Conservation (phyloP, 2,888 invertebrate species). For the Cancer borealis region DNA sequence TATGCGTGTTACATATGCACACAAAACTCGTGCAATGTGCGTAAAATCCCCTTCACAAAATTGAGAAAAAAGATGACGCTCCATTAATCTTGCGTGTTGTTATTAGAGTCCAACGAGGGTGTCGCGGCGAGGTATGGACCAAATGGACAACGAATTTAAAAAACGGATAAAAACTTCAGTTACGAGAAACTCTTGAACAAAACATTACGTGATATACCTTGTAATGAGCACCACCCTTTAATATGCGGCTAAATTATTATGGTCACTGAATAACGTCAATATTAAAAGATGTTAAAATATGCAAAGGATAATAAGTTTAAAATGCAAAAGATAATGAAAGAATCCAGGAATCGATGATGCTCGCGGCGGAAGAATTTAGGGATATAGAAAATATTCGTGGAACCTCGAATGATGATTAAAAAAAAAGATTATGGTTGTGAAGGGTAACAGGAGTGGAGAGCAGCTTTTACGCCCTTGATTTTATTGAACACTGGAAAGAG, state of each 20-base stretch:
- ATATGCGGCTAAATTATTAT: slow-evolving; percentile 6
- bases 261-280: neutral
- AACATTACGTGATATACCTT: neutral
- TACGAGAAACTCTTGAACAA: neutral
- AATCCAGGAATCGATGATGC: neutral
- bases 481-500: too few relatives aligned
- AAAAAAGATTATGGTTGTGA: neutral
- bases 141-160: too few relatives aligned
- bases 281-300: slow-evolving; percentile 18
- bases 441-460: too few relatives aligned
- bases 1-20: too few relatives aligned
- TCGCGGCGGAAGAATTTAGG: neutral
- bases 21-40: too few relatives aligned
- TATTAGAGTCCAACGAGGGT: too few relatives aligned
- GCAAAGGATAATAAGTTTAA: neutral
- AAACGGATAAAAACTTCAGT: too few relatives aligned
- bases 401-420: neutral
- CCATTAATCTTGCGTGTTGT: too few relatives aligned
- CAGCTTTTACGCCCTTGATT: too few relatives aligned
- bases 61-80: too few relatives aligned
- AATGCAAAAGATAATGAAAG: slow-evolving; percentile 32
- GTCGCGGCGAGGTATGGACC: too few relatives aligned
- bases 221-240: slow-evolving; percentile 16
- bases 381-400: neutral
- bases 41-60: too few relatives aligned